Conservation (phyloP, 2,888 invertebrate genomes). For the Macrophya alboannulata region DNA sequence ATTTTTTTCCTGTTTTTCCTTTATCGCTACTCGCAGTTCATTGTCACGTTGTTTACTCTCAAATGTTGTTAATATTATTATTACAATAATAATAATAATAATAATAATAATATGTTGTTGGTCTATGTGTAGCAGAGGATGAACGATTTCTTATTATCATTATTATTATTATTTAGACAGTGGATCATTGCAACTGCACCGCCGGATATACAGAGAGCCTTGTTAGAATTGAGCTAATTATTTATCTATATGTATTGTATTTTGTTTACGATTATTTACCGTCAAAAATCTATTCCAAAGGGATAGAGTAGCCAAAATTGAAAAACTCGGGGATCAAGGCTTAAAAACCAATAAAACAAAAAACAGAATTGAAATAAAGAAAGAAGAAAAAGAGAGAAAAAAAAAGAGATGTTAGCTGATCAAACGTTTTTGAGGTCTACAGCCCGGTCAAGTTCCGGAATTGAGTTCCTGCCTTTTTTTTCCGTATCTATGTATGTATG, state of each 20-base stretch:
- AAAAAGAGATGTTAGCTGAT: conserved; percentile 21
- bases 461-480: conserved; percentile 12
- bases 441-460: conserved; percentile 15
- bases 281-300: neutral
- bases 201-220: too few species aligned
- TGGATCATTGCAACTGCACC: too few species aligned
- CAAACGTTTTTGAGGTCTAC: conserved; percentile 19
- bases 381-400: neutral
- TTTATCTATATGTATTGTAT: too few species aligned
- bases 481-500: neutral
- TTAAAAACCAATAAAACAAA: neutral
- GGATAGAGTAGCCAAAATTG: neutral
- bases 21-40: conserved; percentile 13
- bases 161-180: too few species aligned
- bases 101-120: neutral
- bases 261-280: neutral
- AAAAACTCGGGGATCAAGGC: neutral
- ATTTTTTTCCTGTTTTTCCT: conserved; percentile 4
- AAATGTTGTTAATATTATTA: neutral
- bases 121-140: too few species aligned
- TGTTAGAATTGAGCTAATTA: too few species aligned
- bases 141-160: neutral
- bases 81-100: neutral
- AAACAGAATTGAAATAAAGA: neutral
- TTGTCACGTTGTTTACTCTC: neutral